phyloP scores from a whole-genome alignment of 2,113 vertebrate species.

The Riparia riparia region DNA sequence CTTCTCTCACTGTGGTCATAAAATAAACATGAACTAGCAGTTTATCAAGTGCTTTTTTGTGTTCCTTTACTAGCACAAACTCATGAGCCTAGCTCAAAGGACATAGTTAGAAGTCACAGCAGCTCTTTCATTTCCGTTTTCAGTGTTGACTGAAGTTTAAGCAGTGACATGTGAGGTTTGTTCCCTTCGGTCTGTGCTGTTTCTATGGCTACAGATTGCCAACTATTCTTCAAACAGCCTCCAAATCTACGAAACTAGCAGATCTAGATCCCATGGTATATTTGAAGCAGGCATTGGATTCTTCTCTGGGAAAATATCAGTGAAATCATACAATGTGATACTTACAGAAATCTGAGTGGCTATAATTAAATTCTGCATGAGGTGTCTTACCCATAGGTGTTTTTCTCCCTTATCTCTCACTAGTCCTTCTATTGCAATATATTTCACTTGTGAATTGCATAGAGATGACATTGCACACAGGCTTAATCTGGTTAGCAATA shows the following conservation, averaged over 20 bases:
- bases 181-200: not conserved
- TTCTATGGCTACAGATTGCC: not conserved
- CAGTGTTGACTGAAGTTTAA: constrained; percentile 5
- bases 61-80: not conserved
- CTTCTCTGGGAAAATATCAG: not conserved
- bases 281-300: not conserved
- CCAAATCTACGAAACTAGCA: not conserved
- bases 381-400: not conserved
- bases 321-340: not conserved
- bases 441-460: not conserved
- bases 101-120: not conserved
- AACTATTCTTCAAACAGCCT: not conserved
- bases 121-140: constrained; percentile 26
- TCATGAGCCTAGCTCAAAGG: not conserved
- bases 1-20: not conserved
- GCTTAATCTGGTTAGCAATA: not conserved
- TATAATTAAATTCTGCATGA: not conserved
- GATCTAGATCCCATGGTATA: not conserved
- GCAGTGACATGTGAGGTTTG: not conserved
- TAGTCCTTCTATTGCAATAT: not conserved
- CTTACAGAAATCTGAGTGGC: not conserved
- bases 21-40: not conserved
- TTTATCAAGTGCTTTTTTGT: not conserved
- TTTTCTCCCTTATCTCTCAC: not conserved
- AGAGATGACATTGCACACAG: not conserved